phyloP scores from a whole-genome alignment of 2,888 invertebrate species.

The Apoda limacodes region DNA sequence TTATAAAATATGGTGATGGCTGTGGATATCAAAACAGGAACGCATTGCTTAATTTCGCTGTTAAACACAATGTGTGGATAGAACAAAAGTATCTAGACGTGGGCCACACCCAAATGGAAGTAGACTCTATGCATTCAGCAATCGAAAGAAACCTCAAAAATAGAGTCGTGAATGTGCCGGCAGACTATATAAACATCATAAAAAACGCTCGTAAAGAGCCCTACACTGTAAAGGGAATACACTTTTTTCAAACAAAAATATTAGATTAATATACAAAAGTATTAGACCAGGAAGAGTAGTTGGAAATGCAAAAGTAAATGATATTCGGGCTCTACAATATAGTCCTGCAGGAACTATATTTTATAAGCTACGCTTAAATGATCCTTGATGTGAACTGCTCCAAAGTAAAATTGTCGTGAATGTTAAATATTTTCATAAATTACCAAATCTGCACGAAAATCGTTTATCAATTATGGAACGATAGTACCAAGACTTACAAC shows the following conservation, averaged over 20 bases:
- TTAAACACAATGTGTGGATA: constrained; percentile 16
- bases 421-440: too few relatives aligned
- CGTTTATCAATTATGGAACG: too few relatives aligned
- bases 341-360: too few relatives aligned
- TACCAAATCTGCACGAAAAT: too few relatives aligned
- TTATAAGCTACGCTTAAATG: too few relatives aligned
- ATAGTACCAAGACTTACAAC: too few relatives aligned
- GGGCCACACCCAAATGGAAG: constrained; percentile 22
- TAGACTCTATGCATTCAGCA: constrained; percentile 16
- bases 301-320: constrained; percentile 10
- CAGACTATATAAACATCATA: constrained; percentile 13
- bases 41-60: constrained; percentile 17
- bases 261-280: constrained; percentile 8
- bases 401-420: too few relatives aligned
- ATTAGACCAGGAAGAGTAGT: constrained; percentile 10
- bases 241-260: constrained; percentile 7
- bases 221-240: constrained; percentile 5
- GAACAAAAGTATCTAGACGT: constrained; percentile 18
- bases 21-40: too few relatives aligned
- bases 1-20: too few relatives aligned
- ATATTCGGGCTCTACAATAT: too few relatives aligned
- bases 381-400: too few relatives aligned
- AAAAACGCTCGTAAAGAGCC: constrained; percentile 10
- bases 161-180: constrained; percentile 12
- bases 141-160: constrained; percentile 16